A percentile compares a stretch with the other conserved stretches of the same genome.
phyloP scores from a whole-genome alignment of 2,888 invertebrate species.

The Drosophila quinaria region DNA sequence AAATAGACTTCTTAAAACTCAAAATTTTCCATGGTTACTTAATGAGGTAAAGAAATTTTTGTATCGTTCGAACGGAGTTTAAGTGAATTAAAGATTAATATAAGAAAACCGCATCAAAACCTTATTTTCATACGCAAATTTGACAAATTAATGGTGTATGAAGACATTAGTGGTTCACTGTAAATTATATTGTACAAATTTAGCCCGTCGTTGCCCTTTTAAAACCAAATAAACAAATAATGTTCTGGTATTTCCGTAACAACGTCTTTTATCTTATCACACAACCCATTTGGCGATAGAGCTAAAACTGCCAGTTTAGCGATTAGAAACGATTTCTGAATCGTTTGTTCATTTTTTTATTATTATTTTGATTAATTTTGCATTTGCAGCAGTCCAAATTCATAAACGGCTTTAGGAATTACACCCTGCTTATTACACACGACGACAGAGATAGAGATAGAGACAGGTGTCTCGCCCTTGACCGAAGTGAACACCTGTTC shows the following conservation, averaged over 20 bases:
- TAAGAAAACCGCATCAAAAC: too few species aligned
- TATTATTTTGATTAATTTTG: conserved; percentile 9
- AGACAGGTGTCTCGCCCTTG: conserved; percentile 42
- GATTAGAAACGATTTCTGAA: conserved; percentile 43
- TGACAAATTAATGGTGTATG: too few species aligned
- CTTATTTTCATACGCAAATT: too few species aligned
- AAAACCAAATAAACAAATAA: conserved; percentile 44
- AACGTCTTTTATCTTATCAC: conserved; percentile 49
- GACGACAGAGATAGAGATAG: conserved; percentile 18
- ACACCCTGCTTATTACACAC: conserved; percentile 22
- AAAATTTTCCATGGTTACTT: too few species aligned
- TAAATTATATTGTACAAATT: neutral
- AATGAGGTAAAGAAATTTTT: too few species aligned
- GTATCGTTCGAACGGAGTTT: too few species aligned
- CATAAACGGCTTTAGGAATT: conserved; percentile 51
- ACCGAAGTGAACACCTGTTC: conserved; percentile 55
- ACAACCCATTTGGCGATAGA: conserved; percentile 46
- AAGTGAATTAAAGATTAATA: too few species aligned
- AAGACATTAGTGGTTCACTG: too few species aligned
- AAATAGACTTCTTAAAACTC: too few species aligned
- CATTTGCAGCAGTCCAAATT: conserved; percentile 26
- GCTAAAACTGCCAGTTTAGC: conserved; percentile 26
- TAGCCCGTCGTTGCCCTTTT: neutral
- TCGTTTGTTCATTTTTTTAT: conserved; percentile 24
- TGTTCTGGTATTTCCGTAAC: conserved; percentile 38